Evolutionary conservation across 2,888 invertebrate species (phyloP), one percentile per base, ranked within the genome.

Genomic region (Lucinisca nassula): DNA sequence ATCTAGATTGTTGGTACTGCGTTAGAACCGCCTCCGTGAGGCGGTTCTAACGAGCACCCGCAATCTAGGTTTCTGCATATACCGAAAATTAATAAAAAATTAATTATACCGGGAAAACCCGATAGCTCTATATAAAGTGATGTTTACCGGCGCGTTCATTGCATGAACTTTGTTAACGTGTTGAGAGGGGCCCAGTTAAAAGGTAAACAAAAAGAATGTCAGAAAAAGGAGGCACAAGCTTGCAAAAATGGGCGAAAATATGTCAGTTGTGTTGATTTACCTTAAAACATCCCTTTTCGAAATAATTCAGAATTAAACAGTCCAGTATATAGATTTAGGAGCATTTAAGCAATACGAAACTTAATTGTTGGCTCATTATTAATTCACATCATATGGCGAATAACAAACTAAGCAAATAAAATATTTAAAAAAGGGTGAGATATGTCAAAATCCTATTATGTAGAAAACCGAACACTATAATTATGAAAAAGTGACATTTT

Each of bases 371-470:
- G 67, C 17, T 35, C 67, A 67, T 67, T 67, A 67, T 67, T 67
- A 67, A 35, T 67, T 67, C 35, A 67, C 35, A 35, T 35, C 35
- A 35, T 67, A 58, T 14, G 14, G 67, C 35, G 35, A 67, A 67
- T 35, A 67, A 67, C 67, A 67, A 67, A 67, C 67, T 67, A 67
- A 12, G 67, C 30, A 32, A 67, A 67, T 30, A 67, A 32, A 67
- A 35, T 67, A 67, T 67, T 67, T 67, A 21, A 67, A 30, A 8
- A 67, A 67, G 67, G n/a, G 67, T 67, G 32, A 21, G 35, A 55
- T 35, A 67, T 67, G 67, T 67, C 67, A 67, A 21, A 35, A 32
- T 67, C 35, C 17, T 67, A 67, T 67, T 67, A 67, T 67, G 35
- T 35, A 35, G 32, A 67, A 32, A 6, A 35, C 30, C 24, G 35